These are phyloP conservation scores for Ctenomys sociabilis DNA, from an alignment of 2,113 vertebrate genomes.

Conservation along the genomic window DNA sequence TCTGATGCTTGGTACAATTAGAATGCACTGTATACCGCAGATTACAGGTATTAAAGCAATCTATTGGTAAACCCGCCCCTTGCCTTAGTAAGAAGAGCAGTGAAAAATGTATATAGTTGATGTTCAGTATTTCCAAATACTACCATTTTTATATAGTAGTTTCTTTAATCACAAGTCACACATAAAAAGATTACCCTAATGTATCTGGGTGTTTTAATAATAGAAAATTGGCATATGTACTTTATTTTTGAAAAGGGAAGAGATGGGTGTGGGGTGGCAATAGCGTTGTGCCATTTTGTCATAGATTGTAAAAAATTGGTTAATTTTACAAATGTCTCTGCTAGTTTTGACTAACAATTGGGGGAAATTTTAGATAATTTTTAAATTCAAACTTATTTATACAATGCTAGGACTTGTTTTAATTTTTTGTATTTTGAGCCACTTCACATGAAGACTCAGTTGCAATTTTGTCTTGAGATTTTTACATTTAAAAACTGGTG, in stretches of 20 bases:
- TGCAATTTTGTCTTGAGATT: conserved; percentile 78
- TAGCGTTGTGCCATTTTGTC: conserved; percentile 83
- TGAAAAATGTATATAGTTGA: conserved; percentile 95
- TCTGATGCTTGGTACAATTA: conserved; percentile 92
- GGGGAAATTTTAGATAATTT: conserved; percentile 80
- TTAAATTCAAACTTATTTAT: conserved; percentile 83
- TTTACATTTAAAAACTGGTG: conserved; percentile 71
- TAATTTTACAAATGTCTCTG: conserved; percentile 76
- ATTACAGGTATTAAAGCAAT: conserved; percentile 87
- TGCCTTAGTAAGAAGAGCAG: conserved; percentile 89
- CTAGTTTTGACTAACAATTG: conserved; percentile 81
- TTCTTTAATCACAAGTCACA: conserved; percentile 86
- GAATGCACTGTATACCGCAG: conserved; percentile 86
- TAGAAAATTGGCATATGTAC: conserved; percentile 84
- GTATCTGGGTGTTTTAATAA: conserved; percentile 90
- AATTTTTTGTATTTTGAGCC: conserved; percentile 81
- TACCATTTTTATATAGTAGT: conserved; percentile 87
- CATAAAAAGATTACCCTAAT: conserved; percentile 84
- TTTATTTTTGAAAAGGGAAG: conserved; percentile 81
- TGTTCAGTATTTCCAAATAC: conserved; percentile 95
- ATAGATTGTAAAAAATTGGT: conserved; percentile 81
- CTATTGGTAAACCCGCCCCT: conserved; percentile 89
- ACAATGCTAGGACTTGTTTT: conserved; percentile 79
- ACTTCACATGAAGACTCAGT: conserved; percentile 78
- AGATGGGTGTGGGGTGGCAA: conserved; percentile 78